Evolutionary conservation across 2,888 invertebrate species (phyloP).

Genomic region (Thysanoteuthis rhombus): DNA sequence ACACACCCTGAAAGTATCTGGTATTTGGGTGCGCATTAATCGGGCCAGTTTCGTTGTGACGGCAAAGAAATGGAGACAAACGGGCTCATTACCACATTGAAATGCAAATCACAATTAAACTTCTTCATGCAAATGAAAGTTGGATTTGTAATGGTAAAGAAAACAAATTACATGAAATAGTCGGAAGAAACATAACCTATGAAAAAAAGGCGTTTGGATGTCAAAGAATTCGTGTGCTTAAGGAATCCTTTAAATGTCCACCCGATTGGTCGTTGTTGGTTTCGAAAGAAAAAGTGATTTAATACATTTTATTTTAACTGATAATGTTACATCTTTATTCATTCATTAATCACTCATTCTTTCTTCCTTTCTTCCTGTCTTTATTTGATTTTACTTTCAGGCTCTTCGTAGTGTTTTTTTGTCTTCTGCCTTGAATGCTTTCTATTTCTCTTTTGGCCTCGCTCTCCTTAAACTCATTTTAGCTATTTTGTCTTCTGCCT

Average conservation of each 20-base stretch:
- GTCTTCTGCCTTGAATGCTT: no score
- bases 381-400: no score
- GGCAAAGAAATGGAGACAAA: neutral
- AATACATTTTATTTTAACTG: neutral
- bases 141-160: neutral
- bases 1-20: neutral
- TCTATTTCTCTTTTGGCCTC: no score
- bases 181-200: neutral
- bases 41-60: neutral
- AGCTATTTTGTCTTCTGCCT: no score
- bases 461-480: no score
- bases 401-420: no score
- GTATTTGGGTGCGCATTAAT: neutral
- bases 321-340: neutral
- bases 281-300: neutral
- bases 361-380: no score
- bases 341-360: no score
- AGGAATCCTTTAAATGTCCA: neutral
- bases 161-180: neutral
- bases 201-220: neutral
- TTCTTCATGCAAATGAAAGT: neutral
- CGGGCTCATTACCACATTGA: neutral
- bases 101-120: neutral
- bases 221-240: neutral
- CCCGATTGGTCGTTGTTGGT: neutral